Percentiles rank a stretch among this genome's conserved stretches.
These are phyloP conservation scores for Rissa tridactyla DNA, from an alignment of 2,113 vertebrate species.

Conservation along the genomic window DNA sequence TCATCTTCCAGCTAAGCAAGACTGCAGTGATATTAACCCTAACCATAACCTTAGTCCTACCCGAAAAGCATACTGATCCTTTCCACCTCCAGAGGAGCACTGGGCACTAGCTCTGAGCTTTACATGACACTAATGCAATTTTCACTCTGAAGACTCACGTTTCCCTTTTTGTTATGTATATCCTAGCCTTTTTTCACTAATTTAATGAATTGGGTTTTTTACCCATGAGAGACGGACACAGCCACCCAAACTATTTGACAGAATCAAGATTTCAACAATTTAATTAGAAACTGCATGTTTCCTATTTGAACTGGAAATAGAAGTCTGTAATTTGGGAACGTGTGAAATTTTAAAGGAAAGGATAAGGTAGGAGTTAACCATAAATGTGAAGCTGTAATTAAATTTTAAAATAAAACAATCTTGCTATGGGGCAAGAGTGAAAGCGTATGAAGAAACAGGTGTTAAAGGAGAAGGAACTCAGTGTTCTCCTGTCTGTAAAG, in stretches of 20 bases:
- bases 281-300: neutral
- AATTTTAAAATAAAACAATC: neutral
- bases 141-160: neutral
- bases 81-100: neutral
- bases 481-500: neutral
- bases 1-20: neutral
- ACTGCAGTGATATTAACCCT: neutral
- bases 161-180: neutral
- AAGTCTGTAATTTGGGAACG: neutral
- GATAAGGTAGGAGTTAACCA: neutral
- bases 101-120: neutral
- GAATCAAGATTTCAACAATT: neutral
- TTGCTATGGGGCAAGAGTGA: neutral
- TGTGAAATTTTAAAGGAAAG: neutral
- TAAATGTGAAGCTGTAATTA: neutral
- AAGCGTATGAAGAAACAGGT: neutral
- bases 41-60: neutral
- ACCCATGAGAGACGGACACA: neutral
- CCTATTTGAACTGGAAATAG: neutral
- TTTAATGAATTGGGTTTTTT: neutral
- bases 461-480: neutral
- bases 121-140: neutral
- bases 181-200: neutral
- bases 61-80: neutral
- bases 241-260: neutral